Base-by-base conservation (phyloP, 2,113 vertebrate species). In the Phalacrocorax brasilianus region DNA sequence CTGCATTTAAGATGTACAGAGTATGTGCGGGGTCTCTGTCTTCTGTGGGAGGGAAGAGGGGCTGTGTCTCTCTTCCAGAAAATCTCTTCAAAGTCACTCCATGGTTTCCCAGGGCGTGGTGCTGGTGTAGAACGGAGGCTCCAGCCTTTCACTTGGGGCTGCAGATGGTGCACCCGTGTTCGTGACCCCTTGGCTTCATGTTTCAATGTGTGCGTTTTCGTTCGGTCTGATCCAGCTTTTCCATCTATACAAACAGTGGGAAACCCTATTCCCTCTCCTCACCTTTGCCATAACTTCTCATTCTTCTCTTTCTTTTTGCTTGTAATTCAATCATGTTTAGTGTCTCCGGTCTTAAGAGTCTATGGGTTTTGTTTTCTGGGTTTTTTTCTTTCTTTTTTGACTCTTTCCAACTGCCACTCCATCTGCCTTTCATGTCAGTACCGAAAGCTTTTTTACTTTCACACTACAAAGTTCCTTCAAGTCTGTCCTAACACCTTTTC, bases 401-500 rank as follows among this genome's bases (percentile, higher is more conserved):
- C 49, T 86, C 50, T 80, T 88, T 85, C 84, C 70, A 91, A 85
- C 81, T 96, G 87, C 81, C 62, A 76, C 62, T n/a, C 77, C 94
- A 89, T 95, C 91, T 96, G 91, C 61, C 71, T 88, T 95, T 91
- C 87, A 52, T 85, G 38, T 84, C 66, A 14, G 66, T 14, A 52
- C 61, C 47, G 72, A 74, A 86, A 77, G 45, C 65, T 73, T 76
- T 88, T 70, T 66, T 50, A 15, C 55, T 86, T 96, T 93, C 76
- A 77, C 32, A 21, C 28, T 74, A 30, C 55, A 22, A 92, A 75
- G 86, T 50, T 95, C 32, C 30, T 77, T 93, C 83, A 38, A 38
- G 72, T 92, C 91, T 93, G 65, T 89, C 76, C 89, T 96, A 47
- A 93, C 76, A 81, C 91, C 68, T 92, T 45, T 89, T 72, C 84